Conservation (phyloP, 2,888 invertebrate genomes). For the Ellobium chinense region DNA sequence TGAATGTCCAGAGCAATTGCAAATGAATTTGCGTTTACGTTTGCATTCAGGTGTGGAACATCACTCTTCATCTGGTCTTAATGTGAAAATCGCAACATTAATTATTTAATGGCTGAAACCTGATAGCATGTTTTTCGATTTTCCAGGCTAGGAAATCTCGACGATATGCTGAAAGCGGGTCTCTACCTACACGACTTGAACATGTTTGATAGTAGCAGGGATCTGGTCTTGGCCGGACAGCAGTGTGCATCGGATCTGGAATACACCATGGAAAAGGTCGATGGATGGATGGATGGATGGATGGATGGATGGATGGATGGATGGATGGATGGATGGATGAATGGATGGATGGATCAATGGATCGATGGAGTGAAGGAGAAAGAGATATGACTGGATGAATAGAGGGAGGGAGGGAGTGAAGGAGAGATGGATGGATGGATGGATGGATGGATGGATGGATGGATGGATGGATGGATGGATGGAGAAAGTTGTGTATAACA, state of each 20-base stretch:
- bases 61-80: no score
- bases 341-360: neutral
- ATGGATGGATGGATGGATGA: neutral
- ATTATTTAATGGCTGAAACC: no score
- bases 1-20: neutral
- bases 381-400: neutral
- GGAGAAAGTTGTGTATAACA: no score
- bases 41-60: no score
- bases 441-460: neutral
- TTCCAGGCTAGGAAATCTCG: constrained; percentile 82
- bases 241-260: constrained; percentile 74
- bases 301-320: neutral
- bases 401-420: neutral
- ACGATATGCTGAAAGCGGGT: constrained; percentile 85
- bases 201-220: constrained; percentile 98
- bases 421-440: neutral
- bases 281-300: neutral
- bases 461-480: neutral
- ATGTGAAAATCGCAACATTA: no score
- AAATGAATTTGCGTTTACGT: no score
- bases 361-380: neutral
- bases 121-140: no score
- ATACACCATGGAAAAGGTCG: constrained; percentile 76
- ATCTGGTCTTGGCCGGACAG: constrained; percentile 92
- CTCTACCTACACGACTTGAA: constrained; percentile 98